Evolutionary conservation across 2,888 invertebrate species (phyloP), one percentile per base, ranked within the genome.

Genomic region (Chrysopilus asiliformis): DNA sequence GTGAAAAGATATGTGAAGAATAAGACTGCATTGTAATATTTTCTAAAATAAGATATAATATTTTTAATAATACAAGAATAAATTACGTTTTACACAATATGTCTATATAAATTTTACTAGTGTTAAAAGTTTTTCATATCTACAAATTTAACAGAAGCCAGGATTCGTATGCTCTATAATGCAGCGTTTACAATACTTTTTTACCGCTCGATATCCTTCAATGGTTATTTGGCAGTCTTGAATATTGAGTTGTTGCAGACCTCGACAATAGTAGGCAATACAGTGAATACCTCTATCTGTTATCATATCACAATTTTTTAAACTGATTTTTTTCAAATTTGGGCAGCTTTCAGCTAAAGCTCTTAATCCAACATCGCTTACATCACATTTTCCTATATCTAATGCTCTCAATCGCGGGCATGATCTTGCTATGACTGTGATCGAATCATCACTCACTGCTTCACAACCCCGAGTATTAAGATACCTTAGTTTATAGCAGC

Each of bases 121-220:
- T n/a, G n/a, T n/a, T n/a, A n/a, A n/a, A n/a, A n/a, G n/a, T 31
- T 31, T n/a, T 20, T 12, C 10, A 32, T 28, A 20, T 25, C 25
- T 16, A 16, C 25, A n/a, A n/a, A n/a, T 12, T 70, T 67, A 82
- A 64, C 81, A 89, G 60, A 93, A 90, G 18, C 89, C 90, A 43
- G 91, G 91, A 64, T 93, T 91, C 3, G 91, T 91, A 56, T 93
- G 91, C 58, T 93, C 91, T 46, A 93, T 91, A 45, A 91, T 81
- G 62, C 91, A 93, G 50, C 85, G 66, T 53, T 87, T 85, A 64
- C 91, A 93, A 57, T 85, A 89, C 56, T 84, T 85, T 60, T 90
- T 90, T 28, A 93, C 87, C 4, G 89, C 87, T 49, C 86, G 67
- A 57, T 91, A 91, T 1, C 90, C 90, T 48, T 90, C 77, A 29